These are phyloP conservation scores for Actinemys pallida DNA, from an alignment of 2,113 vertebrate species.

Conservation along the genomic window DNA sequence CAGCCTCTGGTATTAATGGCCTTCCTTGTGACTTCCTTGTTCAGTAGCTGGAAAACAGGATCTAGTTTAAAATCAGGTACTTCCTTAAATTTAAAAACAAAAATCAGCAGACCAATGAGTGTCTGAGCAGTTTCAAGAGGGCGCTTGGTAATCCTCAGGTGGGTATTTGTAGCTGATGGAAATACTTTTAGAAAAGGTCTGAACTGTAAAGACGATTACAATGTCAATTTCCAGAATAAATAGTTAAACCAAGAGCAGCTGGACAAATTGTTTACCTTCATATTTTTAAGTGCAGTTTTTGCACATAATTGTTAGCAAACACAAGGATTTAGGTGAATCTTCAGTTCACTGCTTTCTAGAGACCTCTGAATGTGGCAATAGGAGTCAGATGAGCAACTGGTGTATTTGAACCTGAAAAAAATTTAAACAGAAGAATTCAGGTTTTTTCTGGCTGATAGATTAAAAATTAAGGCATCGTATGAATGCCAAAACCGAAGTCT, in stretches of 20 bases:
- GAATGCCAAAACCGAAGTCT: background rate
- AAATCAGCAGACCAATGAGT: background rate
- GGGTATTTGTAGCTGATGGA: fast-evolving
- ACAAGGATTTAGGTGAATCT: background rate
- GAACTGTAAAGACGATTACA: background rate
- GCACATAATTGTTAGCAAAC: background rate
- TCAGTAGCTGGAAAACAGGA: background rate
- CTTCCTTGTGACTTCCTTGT: background rate
- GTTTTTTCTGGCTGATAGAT: background rate
- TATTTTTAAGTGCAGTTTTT: background rate
- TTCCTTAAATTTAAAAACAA: conserved; percentile 19
- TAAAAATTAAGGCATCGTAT: background rate
- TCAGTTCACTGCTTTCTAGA: background rate
- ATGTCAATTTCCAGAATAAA: background rate
- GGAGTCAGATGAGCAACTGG: background rate
- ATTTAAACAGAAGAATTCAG: background rate
- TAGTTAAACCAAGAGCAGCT: background rate
- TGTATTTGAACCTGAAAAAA: background rate
- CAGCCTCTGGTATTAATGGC: background rate
- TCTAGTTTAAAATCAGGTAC: background rate
- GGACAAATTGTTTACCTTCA: conserved; percentile 2
- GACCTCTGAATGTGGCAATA: background rate
- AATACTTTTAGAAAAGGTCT: background rate
- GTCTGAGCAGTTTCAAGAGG: conserved; percentile 2
- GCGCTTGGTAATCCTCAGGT: background rate